Evolutionary conservation across 2,797 vertebrate species (phyloP).

Genomic region (Lycodopsis pacificus): DNA sequence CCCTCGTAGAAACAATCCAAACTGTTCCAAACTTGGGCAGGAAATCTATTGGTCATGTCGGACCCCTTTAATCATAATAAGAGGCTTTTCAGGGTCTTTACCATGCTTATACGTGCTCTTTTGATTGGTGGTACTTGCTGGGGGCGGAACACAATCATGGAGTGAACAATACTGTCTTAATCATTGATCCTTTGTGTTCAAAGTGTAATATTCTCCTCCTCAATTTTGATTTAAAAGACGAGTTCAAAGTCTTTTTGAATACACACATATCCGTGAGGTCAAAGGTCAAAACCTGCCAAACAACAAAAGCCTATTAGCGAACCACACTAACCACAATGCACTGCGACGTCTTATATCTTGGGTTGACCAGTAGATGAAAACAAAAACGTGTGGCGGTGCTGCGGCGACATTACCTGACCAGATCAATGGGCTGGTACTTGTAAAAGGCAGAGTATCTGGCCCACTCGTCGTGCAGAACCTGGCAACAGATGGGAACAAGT

Average conservation of each 20-base stretch:
- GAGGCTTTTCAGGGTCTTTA: neutral
- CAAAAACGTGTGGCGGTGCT: neutral
- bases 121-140: neutral
- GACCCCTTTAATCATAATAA: neutral
- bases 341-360: neutral
- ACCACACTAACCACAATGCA: neutral
- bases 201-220: neutral
- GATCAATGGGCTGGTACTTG: conserved; percentile 98
- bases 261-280: no score
- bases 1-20: neutral
- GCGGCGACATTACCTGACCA: conserved; percentile 89
- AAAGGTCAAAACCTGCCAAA: conserved; percentile 1
- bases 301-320: neutral
- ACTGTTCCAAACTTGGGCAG: no score
- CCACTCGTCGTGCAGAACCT: conserved; percentile 96
- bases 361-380: neutral
- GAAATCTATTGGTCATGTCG: neutral
- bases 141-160: neutral
- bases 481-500: conserved; percentile 45
- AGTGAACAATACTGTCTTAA: neutral
- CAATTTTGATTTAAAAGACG: no score
- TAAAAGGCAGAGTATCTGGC: conserved; percentile 96
- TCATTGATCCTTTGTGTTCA: no score
- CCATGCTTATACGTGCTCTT: neutral
- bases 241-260: neutral